Percentiles rank a stretch among this genome's conserved stretches.
Conservation (phyloP, 37 sponge, comb jelly and placozoan species). For the Mnemiopsis leidyi region DNA sequence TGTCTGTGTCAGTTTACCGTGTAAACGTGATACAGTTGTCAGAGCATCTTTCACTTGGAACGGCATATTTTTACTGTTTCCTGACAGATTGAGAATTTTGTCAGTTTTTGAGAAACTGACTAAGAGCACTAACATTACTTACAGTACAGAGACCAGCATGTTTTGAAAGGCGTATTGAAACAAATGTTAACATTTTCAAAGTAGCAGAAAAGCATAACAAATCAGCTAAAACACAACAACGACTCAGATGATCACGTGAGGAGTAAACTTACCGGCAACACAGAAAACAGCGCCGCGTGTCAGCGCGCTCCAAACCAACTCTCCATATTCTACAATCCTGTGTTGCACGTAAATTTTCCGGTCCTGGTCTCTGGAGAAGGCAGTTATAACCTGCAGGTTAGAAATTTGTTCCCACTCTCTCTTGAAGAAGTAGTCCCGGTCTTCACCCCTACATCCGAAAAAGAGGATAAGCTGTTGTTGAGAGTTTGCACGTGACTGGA, state of each 20-base stretch:
- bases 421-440: conserved; percentile 81
- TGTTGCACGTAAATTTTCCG: conserved; percentile 94
- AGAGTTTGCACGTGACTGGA: conserved; percentile 64
- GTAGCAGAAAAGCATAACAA: no score
- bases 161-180: no score
- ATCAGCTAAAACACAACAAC: not conserved
- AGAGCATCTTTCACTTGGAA: conserved; percentile 61
- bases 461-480: conserved; percentile 77
- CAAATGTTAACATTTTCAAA: no score
- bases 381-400: conserved; percentile 73
- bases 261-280: conserved; percentile 86
- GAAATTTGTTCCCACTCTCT: conserved; percentile 75
- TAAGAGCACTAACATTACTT: no score
- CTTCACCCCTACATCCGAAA: conserved; percentile 89
- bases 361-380: conserved; percentile 92
- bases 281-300: conserved; percentile 71
- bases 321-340: conserved; percentile 72
- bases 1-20: not conserved
- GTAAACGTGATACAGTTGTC: not conserved
- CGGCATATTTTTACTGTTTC: conserved; percentile 62
- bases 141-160: no score
- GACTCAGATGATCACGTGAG: not conserved
- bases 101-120: no score
- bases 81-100: no score
- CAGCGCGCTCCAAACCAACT: conserved; percentile 77